Conservation (phyloP, 2,797 vertebrate species). For the Thamnophis elegans region DNA sequence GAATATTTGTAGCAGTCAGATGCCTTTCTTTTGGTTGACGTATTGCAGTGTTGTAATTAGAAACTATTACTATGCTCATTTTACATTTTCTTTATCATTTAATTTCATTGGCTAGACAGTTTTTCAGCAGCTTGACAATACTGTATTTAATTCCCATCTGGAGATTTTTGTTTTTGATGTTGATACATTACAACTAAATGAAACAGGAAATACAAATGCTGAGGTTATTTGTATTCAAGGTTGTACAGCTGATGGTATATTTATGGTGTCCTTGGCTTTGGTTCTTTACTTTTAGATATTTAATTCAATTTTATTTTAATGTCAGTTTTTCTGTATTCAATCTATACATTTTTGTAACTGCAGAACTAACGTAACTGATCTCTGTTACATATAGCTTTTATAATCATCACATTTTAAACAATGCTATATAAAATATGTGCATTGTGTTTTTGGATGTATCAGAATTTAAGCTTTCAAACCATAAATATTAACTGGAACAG, state of each 20-base stretch:
- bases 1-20: constrained; percentile 50
- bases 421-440: not conserved
- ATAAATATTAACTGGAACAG: constrained; percentile 12
- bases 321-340: not conserved
- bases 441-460: not conserved
- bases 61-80: constrained; percentile 51
- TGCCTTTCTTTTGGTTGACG: constrained; percentile 57
- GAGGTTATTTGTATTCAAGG: constrained; percentile 27
- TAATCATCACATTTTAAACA: not conserved
- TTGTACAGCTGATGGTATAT: not conserved
- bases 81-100: constrained; percentile 64
- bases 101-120: constrained; percentile 43
- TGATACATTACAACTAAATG: constrained; percentile 47
- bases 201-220: not conserved
- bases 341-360: constrained; percentile 19
- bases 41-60: constrained; percentile 61
- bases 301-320: constrained; percentile 25
- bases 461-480: constrained; percentile 22
- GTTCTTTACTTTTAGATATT: not conserved
- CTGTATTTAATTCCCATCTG: constrained; percentile 55
- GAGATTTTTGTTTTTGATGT: constrained; percentile 43
- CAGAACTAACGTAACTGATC: constrained; percentile 4
- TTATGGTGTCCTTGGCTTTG: not conserved
- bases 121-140: constrained; percentile 55
- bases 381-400: not conserved